These are phyloP conservation scores for Umimayanthus chanpuru DNA, from an alignment of 92 coral and sea anemone species.

Conservation along the genomic window DNA sequence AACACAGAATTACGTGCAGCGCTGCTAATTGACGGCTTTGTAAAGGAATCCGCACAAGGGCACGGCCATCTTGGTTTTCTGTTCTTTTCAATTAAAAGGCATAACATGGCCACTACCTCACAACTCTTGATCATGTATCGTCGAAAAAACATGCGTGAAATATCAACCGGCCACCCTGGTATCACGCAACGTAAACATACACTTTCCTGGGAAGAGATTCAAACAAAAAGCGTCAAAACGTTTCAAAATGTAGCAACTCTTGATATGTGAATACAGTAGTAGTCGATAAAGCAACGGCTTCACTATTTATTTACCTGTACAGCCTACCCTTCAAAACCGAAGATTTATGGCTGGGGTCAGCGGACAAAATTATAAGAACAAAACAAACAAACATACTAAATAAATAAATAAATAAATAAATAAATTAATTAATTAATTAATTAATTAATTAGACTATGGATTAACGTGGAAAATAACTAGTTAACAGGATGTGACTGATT, in stretches of 20 bases:
- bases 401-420: too few relatives aligned
- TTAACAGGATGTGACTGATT: too few relatives aligned
- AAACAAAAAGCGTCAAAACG: background rate
- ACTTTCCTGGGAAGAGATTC: constrained; percentile 60
- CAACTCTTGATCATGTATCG: background rate
- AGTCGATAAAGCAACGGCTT: background rate
- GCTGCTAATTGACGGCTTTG: background rate
- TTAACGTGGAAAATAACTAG: too few relatives aligned
- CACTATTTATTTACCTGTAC: too few relatives aligned
- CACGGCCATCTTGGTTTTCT: background rate
- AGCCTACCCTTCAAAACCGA: too few relatives aligned
- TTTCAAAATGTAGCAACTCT: background rate
- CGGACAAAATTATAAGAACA: too few relatives aligned
- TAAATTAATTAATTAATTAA: too few relatives aligned
- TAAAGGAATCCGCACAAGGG: background rate
- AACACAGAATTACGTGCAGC: background rate
- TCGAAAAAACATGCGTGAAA: background rate
- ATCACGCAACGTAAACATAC: constrained; percentile 79
- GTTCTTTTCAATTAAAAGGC: background rate
- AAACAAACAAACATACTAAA: background rate
- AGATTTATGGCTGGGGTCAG: too few relatives aligned
- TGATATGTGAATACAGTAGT: background rate
- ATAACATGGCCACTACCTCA: background rate
- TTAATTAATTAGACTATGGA: too few relatives aligned
- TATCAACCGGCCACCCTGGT: background rate